phyloP scores from a whole-genome alignment of 2,888 invertebrate species.

The Mayetiola destructor region DNA sequence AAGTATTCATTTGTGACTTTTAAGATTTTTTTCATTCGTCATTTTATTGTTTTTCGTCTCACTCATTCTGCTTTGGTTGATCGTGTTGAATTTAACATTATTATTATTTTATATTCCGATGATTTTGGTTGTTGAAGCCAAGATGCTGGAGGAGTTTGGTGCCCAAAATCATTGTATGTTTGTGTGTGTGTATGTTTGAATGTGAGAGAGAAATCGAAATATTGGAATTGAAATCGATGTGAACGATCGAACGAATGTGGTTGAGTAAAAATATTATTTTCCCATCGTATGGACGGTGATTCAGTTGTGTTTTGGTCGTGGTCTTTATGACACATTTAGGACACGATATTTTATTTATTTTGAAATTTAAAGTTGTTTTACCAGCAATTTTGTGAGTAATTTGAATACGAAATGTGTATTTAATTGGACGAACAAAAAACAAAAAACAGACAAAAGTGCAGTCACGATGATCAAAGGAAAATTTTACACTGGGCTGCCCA shows the following conservation, averaged over 20 bases:
- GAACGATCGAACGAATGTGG: background rate
- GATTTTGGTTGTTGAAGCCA: too few species aligned
- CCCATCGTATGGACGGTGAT: slow-evolving; percentile 1
- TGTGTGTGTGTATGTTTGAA: too few species aligned
- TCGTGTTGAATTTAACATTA: too few species aligned
- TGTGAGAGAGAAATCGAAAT: slow-evolving; percentile 10
- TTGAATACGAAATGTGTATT: background rate
- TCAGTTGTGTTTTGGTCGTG: slow-evolving; percentile 5
- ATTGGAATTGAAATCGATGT: background rate
- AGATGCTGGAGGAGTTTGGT: background rate
- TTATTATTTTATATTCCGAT: too few species aligned
- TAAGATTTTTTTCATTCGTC: background rate
- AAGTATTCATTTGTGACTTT: background rate
- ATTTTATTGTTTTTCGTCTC: too few species aligned
- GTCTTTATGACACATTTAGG: background rate
- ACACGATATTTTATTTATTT: background rate
- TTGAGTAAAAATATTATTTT: background rate
- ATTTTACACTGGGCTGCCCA: slow-evolving; percentile 33
- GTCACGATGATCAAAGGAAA: slow-evolving; percentile 32
- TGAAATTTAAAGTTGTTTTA: background rate
- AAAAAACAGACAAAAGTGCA: background rate
- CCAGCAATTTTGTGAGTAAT: background rate
- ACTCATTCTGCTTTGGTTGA: background rate
- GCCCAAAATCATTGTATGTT: too few species aligned
- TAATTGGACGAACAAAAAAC: background rate